phyloP scores from a whole-genome alignment of 2,113 vertebrate species.

The Xyliphius kryptos region DNA sequence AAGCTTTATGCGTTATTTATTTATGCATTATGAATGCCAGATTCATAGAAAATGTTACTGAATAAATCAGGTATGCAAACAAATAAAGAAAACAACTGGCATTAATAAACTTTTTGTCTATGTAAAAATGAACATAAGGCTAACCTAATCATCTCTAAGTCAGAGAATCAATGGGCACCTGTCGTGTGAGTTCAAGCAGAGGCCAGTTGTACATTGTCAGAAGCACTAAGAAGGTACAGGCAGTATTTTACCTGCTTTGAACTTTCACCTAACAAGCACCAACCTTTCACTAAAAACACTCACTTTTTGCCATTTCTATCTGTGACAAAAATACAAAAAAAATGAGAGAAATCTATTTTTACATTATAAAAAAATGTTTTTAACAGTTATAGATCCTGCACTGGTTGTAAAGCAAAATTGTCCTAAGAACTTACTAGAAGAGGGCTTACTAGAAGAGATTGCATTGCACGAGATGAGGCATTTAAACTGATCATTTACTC shows the following conservation, averaged over 20 bases:
- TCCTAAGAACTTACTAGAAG: neutral
- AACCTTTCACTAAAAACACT: neutral
- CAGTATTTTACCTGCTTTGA: neutral
- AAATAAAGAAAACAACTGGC: too few relatives aligned
- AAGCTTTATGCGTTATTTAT: too few relatives aligned
- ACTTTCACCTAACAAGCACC: neutral
- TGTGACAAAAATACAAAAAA: neutral
- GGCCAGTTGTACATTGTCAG: neutral
- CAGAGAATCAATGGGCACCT: neutral
- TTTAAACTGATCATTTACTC: constrained; percentile 65
- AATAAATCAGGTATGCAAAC: too few relatives aligned
- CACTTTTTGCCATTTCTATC: too few relatives aligned
- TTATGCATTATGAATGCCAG: too few relatives aligned
- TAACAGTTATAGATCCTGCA: neutral
- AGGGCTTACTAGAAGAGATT: constrained; percentile 11
- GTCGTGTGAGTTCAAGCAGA: neutral
- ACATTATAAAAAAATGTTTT: neutral
- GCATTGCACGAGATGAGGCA: constrained; percentile 47
- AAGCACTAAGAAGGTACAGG: neutral
- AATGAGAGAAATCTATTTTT: neutral
- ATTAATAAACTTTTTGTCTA: neutral
- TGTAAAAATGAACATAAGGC: neutral
- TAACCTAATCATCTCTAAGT: neutral
- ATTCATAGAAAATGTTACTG: too few relatives aligned
- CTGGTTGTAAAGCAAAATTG: neutral